Conservation (phyloP, 2,797 vertebrate genomes). For the Takifugu rubripes region DNA sequence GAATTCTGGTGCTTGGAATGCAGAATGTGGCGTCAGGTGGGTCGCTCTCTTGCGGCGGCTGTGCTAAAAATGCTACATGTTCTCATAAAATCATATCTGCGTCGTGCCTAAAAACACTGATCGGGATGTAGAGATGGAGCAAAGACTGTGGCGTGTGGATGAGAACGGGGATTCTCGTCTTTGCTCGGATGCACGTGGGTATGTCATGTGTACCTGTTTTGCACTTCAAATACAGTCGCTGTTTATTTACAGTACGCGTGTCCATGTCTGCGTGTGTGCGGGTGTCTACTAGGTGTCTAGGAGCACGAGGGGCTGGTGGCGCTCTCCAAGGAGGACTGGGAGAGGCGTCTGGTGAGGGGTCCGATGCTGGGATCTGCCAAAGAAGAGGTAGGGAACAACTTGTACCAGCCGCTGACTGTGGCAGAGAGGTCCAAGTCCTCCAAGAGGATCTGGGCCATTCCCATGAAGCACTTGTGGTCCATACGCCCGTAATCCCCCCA, state of each 20-base stretch:
- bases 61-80: conserved; percentile 73
- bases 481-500: conserved; percentile 99
- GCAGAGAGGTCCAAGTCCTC: conserved; percentile 95
- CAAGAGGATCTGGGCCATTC: conserved; percentile 96
- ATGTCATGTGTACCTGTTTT: conserved; percentile 40
- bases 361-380: conserved; percentile 94
- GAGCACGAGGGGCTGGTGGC: conserved; percentile 95
- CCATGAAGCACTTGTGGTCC: conserved; percentile 99
- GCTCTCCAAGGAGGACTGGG: conserved; percentile 97
- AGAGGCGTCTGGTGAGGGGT: conserved; percentile 91
- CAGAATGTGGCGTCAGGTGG: conserved; percentile 40
- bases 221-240: conserved; percentile 47
- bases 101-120: conserved; percentile 33
- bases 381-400: conserved; percentile 98
- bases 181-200: conserved; percentile 24
- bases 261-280: conserved; percentile 8
- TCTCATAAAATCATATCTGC: conserved; percentile 33
- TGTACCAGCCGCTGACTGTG: conserved; percentile 91
- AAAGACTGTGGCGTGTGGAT: conserved; percentile 25
- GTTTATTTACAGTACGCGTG: conserved; percentile 66
- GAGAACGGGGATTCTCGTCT: conserved; percentile 7
- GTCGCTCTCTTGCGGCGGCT: conserved; percentile 12
- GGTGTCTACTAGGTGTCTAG: conserved; percentile 64
- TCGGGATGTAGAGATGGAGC: conserved; percentile 14
- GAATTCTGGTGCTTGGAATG: conserved; percentile 48